Percentiles rank a stretch among this genome's conserved stretches.
These are phyloP conservation scores for Alligator sinensis DNA, from an alignment of 2,113 vertebrate genomes.

Conservation along the genomic window DNA sequence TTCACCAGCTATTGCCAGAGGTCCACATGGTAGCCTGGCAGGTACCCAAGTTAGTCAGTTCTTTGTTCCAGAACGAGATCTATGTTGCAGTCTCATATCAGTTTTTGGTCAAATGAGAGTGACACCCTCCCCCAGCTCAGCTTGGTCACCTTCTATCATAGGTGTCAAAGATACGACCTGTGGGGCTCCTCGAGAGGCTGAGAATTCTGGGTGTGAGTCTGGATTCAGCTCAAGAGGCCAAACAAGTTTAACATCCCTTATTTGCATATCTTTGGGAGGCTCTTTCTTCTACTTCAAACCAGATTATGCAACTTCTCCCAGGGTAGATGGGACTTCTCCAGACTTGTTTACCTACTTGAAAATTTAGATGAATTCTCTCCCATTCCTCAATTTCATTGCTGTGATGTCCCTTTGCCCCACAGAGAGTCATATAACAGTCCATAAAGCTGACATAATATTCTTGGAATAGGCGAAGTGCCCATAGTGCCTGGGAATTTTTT, in stretches of 20 bases:
- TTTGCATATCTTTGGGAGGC: no score
- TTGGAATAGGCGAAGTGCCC: background rate
- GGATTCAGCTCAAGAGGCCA: no score
- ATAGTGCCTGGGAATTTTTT: background rate
- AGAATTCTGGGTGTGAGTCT: no score
- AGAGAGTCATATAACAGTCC: background rate
- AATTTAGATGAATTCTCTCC: background rate
- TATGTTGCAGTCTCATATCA: background rate
- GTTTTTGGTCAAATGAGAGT: background rate
- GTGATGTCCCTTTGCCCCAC: background rate
- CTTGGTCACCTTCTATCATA: no score
- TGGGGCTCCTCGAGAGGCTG: no score
- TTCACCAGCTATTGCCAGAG: no score
- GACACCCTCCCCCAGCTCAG: background rate
- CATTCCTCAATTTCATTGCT: background rate
- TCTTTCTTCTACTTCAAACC: background rate
- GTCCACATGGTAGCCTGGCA: no score
- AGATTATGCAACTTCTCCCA: fast-evolving
- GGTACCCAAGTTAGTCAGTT: background rate
- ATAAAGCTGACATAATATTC: background rate
- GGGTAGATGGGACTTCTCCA: background rate
- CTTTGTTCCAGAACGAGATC: background rate
- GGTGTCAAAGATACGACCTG: no score
- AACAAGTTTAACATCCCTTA: no score
- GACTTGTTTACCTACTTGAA: background rate